Conservation (phyloP, 92 coral and sea anemone species). For the Zoanthus sociatus region DNA sequence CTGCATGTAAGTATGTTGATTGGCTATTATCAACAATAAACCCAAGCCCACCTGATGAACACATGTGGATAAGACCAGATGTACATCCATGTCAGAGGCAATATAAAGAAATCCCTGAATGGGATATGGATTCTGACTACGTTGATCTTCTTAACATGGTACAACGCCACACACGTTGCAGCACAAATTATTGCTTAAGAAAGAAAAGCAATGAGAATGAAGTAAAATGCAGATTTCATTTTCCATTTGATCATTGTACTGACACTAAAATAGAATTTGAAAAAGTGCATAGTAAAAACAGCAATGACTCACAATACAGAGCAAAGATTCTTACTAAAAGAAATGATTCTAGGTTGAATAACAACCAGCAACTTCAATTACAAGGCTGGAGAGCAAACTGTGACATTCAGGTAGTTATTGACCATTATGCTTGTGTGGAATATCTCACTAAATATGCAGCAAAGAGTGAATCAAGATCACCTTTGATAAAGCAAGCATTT, state of each 20-base stretch:
- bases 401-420: too few species aligned
- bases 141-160: conserved; percentile 57
- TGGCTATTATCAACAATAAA: conserved; percentile 73
- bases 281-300: conserved; percentile 40
- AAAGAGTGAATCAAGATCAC: conserved; percentile 65
- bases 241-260: conserved; percentile 40
- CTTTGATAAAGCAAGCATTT: background rate
- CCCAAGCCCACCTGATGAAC: conserved; percentile 69
- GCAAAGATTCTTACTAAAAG: conserved; percentile 57
- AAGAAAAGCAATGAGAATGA: conserved; percentile 34
- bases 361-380: background rate
- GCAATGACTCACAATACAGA: conserved; percentile 40
- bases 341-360: conserved; percentile 64
- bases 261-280: conserved; percentile 55
- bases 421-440: conserved; percentile 9
- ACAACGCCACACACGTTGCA: conserved; percentile 55
- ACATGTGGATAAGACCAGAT: conserved; percentile 67
- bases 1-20: conserved; percentile 73
- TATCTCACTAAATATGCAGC: conserved; percentile 64
- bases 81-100: too few species aligned
- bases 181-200: conserved; percentile 47
- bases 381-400: too few species aligned
- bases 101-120: background rate
- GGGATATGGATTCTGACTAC: conserved; percentile 43
- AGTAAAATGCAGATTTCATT: conserved; percentile 61